phyloP scores from a whole-genome alignment of 2,113 vertebrate species.

The Paracanthobrama guichenoti region DNA sequence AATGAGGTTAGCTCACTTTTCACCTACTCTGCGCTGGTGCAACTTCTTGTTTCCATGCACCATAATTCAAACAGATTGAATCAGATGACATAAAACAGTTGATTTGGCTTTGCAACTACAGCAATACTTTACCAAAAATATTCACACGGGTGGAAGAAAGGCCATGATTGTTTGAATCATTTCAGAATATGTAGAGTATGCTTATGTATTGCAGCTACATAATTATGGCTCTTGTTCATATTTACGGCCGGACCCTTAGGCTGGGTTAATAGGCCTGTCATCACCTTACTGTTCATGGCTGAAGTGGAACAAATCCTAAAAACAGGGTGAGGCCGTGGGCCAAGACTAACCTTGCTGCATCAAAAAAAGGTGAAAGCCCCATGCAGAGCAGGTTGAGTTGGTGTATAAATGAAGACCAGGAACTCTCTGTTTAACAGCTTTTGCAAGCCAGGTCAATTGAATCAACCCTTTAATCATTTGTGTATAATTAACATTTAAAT shows the following conservation, averaged over 20 bases:
- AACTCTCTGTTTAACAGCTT: background rate
- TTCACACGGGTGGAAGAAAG: background rate
- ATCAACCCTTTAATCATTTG: constrained; percentile 13
- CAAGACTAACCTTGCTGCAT: constrained; percentile 66
- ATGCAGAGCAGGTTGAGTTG: background rate
- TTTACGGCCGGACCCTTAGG: background rate
- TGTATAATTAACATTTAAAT: constrained; percentile 59
- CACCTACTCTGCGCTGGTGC: background rate
- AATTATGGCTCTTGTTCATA: constrained; percentile 9
- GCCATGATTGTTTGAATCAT: background rate
- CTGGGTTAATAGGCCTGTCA: constrained; percentile 34
- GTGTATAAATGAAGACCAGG: constrained; percentile 63
- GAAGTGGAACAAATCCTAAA: constrained; percentile 47
- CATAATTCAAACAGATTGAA: background rate
- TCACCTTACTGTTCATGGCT: constrained; percentile 17
- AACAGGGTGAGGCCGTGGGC: constrained; percentile 67
- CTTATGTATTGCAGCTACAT: background rate
- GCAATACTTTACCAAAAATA: background rate
- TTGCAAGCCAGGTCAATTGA: background rate
- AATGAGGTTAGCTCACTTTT: background rate
- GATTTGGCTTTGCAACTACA: background rate
- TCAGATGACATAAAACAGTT: background rate
- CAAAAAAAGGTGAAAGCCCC: constrained; percentile 66
- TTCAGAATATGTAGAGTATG: background rate
- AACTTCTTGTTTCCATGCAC: background rate